Evolutionary conservation across 2,113 vertebrate species (phyloP).

Genomic region (Varanus komodoensis): DNA sequence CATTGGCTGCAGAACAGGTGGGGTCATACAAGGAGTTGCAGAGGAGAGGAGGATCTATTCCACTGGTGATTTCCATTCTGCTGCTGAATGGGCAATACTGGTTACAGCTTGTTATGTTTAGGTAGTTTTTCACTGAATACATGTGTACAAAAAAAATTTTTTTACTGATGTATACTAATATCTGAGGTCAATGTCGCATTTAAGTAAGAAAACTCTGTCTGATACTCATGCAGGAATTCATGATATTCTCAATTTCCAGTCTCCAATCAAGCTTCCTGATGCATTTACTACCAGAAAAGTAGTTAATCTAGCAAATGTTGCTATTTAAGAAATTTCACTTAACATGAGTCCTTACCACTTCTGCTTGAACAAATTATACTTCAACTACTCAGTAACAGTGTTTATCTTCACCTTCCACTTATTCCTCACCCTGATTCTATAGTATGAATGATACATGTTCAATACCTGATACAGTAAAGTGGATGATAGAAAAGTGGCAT

Average conservation of each 20-base stretch:
- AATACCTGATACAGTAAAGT: background rate
- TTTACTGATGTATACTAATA: background rate
- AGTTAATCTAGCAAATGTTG: background rate
- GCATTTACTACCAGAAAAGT: background rate
- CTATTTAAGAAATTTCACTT: background rate
- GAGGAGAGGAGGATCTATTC: too few relatives aligned
- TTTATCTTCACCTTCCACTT: background rate
- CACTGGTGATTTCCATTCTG: too few relatives aligned
- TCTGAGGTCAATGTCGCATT: background rate
- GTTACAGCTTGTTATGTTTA: too few relatives aligned
- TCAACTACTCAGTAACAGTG: background rate
- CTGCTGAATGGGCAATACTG: too few relatives aligned
- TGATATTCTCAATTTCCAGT: too few relatives aligned
- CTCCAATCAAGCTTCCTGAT: background rate
- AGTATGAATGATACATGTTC: background rate
- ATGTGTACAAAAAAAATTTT: too few relatives aligned
- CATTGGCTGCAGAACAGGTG: background rate
- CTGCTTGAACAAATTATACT: background rate
- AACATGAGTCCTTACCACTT: background rate
- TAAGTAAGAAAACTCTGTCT: background rate
- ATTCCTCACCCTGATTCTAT: background rate
- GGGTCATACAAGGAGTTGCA: background rate
- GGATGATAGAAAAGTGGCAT: background rate
- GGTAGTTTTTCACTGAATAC: too few relatives aligned
- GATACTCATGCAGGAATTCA: too few relatives aligned